Conservation (phyloP, 53 echinoderm and acorn worm species). For the Paelopatides confundens region DNA sequence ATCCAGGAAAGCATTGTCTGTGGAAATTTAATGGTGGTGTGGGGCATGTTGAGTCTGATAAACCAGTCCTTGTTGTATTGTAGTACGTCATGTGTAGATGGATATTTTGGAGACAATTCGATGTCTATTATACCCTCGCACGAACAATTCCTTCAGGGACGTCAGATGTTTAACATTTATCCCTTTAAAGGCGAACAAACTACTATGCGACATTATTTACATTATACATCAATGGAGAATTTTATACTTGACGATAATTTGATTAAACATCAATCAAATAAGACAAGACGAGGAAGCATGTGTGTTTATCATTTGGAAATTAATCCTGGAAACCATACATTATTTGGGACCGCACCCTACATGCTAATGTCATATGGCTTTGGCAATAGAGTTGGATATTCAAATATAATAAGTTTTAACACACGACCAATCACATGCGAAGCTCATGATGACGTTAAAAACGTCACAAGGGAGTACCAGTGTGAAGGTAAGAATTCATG, state of each 20-base stretch:
- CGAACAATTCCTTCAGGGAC: constrained; percentile 8
- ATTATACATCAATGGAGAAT: not conserved
- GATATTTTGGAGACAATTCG: not conserved
- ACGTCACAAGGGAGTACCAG: not conserved
- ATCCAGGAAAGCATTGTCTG: too few relatives aligned
- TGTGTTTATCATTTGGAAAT: not conserved
- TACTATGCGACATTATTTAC: not conserved
- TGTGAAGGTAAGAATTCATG: constrained; percentile 33
- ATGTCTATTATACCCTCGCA: constrained; percentile 22
- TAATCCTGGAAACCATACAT: not conserved
- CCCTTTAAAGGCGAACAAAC: not conserved
- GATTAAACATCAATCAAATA: not conserved
- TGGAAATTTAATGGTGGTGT: too few relatives aligned
- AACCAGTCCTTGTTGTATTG: constrained; percentile 5
- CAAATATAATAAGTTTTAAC: not conserved
- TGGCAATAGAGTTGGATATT: not conserved
- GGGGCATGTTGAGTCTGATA: too few relatives aligned
- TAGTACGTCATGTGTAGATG: not conserved
- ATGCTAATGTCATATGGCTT: constrained; percentile 24
- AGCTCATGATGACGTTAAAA: not conserved
- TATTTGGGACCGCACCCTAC: not conserved
- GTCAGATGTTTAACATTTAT: not conserved
- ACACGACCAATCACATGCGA: constrained; percentile 1
- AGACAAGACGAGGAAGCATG: not conserved
- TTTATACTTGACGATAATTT: not conserved